These are phyloP conservation scores for Diacarnus erythraeanus DNA, from an alignment of 37 sponge, comb jelly and placozoan species.

Conservation along the genomic window DNA sequence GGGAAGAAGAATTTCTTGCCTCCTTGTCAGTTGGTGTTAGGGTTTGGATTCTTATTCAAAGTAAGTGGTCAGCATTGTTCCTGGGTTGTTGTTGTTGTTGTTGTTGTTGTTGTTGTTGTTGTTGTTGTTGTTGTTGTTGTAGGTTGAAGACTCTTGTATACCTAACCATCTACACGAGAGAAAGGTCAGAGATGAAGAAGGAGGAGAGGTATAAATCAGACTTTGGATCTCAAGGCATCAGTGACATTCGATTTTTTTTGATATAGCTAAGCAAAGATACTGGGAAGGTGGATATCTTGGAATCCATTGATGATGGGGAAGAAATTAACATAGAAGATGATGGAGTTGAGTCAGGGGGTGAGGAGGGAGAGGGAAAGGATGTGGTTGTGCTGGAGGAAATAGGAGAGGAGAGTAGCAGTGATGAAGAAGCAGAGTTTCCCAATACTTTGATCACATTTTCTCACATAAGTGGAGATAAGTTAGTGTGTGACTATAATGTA, in stretches of 20 bases:
- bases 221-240: neutral
- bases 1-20: slow-evolving; percentile 97
- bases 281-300: slow-evolving; percentile 3
- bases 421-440: slow-evolving; percentile 45
- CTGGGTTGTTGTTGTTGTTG: neutral
- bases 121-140: neutral
- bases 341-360: neutral
- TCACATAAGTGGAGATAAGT: slow-evolving; percentile 50
- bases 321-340: slow-evolving; percentile 21
- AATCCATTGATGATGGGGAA: slow-evolving; percentile 12
- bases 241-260: neutral
- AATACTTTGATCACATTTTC: slow-evolving; percentile 58
- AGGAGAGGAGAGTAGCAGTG: neutral
- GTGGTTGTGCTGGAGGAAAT: slow-evolving; percentile 1
- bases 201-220: slow-evolving; percentile 32
- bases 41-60: slow-evolving; percentile 93
- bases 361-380: neutral
- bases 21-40: slow-evolving; percentile 82
- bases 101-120: neutral
- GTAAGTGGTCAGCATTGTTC: slow-evolving; percentile 33
- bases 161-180: slow-evolving; percentile 80
- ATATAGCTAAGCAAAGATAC: slow-evolving; percentile 17
- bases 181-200: slow-evolving; percentile 38
- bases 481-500: too few species aligned
- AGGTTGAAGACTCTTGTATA: slow-evolving; percentile 84